phyloP scores from a whole-genome alignment of 2,888 invertebrate genomes.

The Smittia sp. region DNA sequence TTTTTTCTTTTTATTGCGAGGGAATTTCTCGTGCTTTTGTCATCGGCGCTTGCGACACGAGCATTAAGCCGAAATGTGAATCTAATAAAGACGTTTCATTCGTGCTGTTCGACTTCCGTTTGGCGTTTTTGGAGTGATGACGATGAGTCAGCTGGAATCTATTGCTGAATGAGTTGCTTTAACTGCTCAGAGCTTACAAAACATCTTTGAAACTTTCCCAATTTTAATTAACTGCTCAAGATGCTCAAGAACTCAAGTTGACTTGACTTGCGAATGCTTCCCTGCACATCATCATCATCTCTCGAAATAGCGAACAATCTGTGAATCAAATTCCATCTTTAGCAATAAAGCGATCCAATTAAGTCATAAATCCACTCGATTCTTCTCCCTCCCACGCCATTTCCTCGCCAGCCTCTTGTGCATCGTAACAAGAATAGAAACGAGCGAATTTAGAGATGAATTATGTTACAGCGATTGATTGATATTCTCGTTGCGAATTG shows the following conservation, averaged over 20 bases:
- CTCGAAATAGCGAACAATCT: no score
- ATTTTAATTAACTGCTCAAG: no score
- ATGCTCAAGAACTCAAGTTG: no score
- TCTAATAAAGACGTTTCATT: slow-evolving; percentile 4
- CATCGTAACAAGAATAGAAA: slow-evolving; percentile 9
- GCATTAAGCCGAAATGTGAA: neutral
- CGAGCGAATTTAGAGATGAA: slow-evolving; percentile 1
- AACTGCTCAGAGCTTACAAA: no score
- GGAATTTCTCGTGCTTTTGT: neutral
- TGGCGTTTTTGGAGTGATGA: slow-evolving; percentile 14
- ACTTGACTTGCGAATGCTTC: no score
- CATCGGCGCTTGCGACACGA: neutral
- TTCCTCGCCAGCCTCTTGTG: neutral
- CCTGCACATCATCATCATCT: no score
- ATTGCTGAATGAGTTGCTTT: no score
- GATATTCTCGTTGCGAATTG: neutral
- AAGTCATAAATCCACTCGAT: slow-evolving; percentile 11
- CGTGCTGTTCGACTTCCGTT: slow-evolving; percentile 33
- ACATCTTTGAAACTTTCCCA: no score
- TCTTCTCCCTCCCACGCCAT: neutral
- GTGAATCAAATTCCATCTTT: neutral
- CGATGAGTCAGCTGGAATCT: no score
- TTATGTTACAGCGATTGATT: neutral
- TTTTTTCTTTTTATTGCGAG: neutral
- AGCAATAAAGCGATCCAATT: slow-evolving; percentile 1